phyloP scores from a whole-genome alignment of 2,113 vertebrate genomes.

The Etheostoma cragini region DNA sequence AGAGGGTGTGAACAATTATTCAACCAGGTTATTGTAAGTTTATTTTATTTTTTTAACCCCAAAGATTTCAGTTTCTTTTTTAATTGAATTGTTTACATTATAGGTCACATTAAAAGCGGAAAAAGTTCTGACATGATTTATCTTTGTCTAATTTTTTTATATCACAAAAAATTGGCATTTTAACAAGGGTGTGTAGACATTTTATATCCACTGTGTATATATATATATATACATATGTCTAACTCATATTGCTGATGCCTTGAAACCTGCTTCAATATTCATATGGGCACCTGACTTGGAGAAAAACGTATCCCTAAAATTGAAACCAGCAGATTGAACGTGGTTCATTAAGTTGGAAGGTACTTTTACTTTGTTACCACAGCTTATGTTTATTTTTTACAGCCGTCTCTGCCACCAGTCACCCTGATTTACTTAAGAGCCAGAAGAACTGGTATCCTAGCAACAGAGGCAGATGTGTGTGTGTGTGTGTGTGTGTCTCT shows the following conservation, averaged over 20 bases:
- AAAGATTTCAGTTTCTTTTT: too few species aligned
- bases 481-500: conserved; percentile 39
- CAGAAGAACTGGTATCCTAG: conserved; percentile 79
- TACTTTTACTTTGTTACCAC: conserved; percentile 66
- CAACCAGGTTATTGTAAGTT: too few species aligned
- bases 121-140: too few species aligned
- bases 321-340: conserved; percentile 17
- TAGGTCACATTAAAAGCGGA: too few species aligned
- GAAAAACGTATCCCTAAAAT: conserved; percentile 2
- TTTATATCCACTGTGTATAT: too few species aligned
- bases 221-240: background rate
- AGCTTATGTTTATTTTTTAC: conserved; percentile 75
- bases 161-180: too few species aligned
- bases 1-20: too few species aligned
- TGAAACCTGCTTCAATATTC: background rate
- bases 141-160: too few species aligned
- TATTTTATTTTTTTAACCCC: too few species aligned
- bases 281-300: background rate
- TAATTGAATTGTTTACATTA: too few species aligned
- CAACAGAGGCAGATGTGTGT: conserved; percentile 77
- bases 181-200: too few species aligned
- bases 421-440: conserved; percentile 76
- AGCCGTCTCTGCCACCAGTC: conserved; percentile 71
- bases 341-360: conserved; percentile 40
- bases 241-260: background rate